Base-by-base conservation (phyloP, 2,113 vertebrate species). In the Megaceryle maxima region DNA sequence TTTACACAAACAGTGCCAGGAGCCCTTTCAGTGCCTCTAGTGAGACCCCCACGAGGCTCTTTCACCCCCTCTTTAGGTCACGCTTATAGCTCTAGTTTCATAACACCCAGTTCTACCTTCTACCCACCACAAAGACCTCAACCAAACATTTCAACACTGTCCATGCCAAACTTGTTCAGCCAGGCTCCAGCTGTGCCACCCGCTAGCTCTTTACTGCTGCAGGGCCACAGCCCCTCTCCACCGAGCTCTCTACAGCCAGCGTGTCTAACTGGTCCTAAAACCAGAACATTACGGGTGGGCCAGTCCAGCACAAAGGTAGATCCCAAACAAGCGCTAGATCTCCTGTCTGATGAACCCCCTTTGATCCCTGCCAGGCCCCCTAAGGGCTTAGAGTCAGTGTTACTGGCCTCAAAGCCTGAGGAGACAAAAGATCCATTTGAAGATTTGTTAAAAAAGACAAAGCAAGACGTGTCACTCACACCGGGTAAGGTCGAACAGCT, bases 371-470 rank as follows among this genome's bases (percentile, higher is more conserved):
- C 97, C 56, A 98, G 98, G 89, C 97, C 98, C 82, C 94, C 85
- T 44, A 97, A 93, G 86, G 96, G 75, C 93, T 97, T 94, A 96
- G 96, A 97, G 95, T 96, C 98, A 25, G 93, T 91, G 51, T 90
- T 97, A 66, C 91, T 80, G 41, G 96, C 98, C 60, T 96, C 94
- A 35, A 93, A 86, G 87, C 66, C 96, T 83, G 96, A 80, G 64
- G 98, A 98, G 70, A 74, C 98, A 76, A 98, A 94, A 97, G 99
- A 99, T 97, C 99, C 98, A 10, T 99, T 99, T 97, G 98, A 99
- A 90, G 99, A 99, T 96, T 95, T 99, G 91, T 97, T 99, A 92
- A 98, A 87, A 91, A 98, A 99, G 97, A 99, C 98, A 60, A 98
- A 98, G 97, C 98, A 98, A 55, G 98, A 98, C 0, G 94, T 98